Evolutionary conservation across 2,797 vertebrate genomes (phyloP).

Genomic region (Sitta carolinensis): DNA sequence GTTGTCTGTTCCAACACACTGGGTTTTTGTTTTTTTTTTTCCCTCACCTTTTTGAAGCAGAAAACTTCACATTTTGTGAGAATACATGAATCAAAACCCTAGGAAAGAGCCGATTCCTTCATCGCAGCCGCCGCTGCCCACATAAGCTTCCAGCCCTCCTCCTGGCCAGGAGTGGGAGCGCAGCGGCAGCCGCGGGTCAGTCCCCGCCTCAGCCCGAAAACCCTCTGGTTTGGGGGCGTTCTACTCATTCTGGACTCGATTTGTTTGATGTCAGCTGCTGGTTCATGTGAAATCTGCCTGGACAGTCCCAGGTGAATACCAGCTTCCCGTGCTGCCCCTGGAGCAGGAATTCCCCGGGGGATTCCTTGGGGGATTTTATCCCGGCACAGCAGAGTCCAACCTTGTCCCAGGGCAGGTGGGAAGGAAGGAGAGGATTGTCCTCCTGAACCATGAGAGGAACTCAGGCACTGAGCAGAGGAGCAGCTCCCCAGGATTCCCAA

Average conservation of each 20-base stretch:
- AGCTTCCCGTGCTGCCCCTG: neutral
- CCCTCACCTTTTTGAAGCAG: neutral
- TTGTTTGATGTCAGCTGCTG: neutral
- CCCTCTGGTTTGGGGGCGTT: neutral
- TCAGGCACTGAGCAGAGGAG: neutral
- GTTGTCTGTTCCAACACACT: neutral
- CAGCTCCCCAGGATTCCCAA: neutral
- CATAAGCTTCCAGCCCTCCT: neutral
- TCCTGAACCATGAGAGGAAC: neutral
- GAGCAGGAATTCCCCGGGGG: neutral
- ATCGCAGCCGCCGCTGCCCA: rapidly evolving
- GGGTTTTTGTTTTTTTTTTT: neutral
- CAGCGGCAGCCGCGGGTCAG: rapidly evolving
- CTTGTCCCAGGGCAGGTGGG: rapidly evolving
- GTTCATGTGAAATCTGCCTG: rapidly evolving
- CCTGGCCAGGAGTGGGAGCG: neutral
- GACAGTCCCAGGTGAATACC: neutral
- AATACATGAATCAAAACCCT: neutral
- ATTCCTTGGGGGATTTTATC: neutral
- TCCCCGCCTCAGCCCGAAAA: rapidly evolving
- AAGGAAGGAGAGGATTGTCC: neutral
- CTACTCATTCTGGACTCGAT: neutral
- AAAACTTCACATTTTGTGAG: neutral
- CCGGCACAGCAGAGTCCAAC: too few species aligned
- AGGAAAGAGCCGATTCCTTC: neutral